Conservation (phyloP, 2,797 vertebrate species). For the Chrosomus eos region DNA sequence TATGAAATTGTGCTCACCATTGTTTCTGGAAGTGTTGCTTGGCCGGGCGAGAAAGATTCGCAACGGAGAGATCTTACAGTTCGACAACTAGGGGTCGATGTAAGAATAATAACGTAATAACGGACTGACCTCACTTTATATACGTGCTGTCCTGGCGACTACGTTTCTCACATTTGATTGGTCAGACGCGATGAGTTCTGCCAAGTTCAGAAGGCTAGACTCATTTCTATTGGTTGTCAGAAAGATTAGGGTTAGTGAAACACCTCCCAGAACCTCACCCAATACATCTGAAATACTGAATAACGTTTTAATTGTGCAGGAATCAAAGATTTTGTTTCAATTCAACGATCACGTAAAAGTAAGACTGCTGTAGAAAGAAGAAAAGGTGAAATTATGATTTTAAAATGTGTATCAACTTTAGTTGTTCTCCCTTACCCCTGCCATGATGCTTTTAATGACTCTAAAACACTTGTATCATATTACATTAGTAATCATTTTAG, state of each 20-base stretch:
- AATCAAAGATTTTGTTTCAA: neutral
- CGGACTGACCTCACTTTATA: conserved; percentile 63
- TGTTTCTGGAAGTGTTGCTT: conserved; percentile 24
- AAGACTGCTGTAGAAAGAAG: neutral
- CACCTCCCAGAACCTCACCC: conserved; percentile 70
- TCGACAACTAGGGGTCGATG: conserved; percentile 78
- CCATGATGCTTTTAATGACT: neutral
- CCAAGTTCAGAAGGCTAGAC: neutral
- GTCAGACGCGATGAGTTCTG: conserved; percentile 48
- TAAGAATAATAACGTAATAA: conserved; percentile 73
- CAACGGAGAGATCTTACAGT: conserved; percentile 69
- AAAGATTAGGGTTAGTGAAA: neutral
- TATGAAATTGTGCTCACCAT: conserved; percentile 57
- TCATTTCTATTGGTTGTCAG: conserved; percentile 66
- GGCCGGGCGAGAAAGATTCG: conserved; percentile 40
- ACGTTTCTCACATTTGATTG: conserved; percentile 63
- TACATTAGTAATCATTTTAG: neutral
- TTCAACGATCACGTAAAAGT: neutral
- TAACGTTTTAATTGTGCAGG: conserved; percentile 5
- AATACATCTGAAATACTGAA: conserved; percentile 40
- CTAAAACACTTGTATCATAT: neutral
- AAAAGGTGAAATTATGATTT: neutral
- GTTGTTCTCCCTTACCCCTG: neutral
- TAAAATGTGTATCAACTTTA: no score
- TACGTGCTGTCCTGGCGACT: conserved; percentile 54